Conservation (phyloP, 1,140 invertebrate species). For the Aphelinus atriplicis region DNA sequence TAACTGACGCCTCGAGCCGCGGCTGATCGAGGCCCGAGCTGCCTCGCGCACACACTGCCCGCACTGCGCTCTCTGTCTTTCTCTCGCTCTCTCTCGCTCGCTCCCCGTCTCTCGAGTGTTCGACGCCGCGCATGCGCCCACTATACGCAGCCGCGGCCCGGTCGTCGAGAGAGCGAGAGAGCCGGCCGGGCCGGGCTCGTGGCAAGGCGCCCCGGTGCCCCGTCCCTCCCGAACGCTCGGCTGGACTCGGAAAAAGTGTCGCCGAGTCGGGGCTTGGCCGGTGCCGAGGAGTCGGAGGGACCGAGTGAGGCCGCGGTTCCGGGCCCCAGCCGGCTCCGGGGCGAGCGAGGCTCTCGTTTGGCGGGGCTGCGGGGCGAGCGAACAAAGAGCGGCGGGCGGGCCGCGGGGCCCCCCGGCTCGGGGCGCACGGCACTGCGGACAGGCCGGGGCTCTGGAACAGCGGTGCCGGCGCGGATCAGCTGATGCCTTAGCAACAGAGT, state of each 20-base stretch:
- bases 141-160: background rate
- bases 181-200: slow-evolving; percentile 22
- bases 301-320: background rate
- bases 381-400: too few species aligned
- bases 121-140: background rate
- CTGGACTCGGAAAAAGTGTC: slow-evolving; percentile 1
- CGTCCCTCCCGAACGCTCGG: background rate
- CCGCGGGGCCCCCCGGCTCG: too few species aligned
- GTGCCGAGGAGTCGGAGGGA: slow-evolving; percentile 17
- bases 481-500: slow-evolving; percentile 65
- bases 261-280: too few species aligned
- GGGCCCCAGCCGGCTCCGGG: too few species aligned
- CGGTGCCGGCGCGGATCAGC: slow-evolving; percentile 58
- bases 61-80: background rate
- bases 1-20: slow-evolving; percentile 59
- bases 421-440: background rate
- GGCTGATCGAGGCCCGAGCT: slow-evolving; percentile 27
- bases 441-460: slow-evolving; percentile 6
- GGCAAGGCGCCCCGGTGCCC: too few species aligned
- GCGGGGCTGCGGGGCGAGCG: too few species aligned
- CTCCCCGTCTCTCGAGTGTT: background rate
- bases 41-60: too few species aligned
- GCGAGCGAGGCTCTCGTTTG: too few species aligned
- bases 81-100: slow-evolving; percentile 1
- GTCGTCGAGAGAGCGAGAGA: slow-evolving; percentile 28